Evolutionary conservation across 2,113 vertebrate species (phyloP).

Genomic region (Sphyrna mokarran): DNA sequence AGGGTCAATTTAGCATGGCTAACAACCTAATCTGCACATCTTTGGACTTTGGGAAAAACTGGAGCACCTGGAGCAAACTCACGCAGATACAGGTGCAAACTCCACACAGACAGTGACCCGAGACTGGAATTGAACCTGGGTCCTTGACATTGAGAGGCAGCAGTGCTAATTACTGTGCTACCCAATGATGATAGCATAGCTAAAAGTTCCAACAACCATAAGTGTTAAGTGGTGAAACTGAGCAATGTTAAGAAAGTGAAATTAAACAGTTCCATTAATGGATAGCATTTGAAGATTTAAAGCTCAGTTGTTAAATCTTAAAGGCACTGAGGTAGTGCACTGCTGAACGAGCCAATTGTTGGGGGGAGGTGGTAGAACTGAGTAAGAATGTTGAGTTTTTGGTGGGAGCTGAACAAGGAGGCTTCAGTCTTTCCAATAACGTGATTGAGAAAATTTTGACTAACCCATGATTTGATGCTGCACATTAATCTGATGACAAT

Average conservation of each 20-base stretch:
- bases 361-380: background rate
- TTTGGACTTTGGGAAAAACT: too few relatives aligned
- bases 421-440: background rate
- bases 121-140: too few relatives aligned
- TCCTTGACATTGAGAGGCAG: too few relatives aligned
- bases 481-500: background rate
- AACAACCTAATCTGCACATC: too few relatives aligned
- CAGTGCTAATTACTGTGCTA: too few relatives aligned
- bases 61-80: too few relatives aligned
- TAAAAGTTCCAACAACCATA: background rate
- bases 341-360: background rate
- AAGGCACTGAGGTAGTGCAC: background rate
- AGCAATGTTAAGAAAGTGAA: background rate
- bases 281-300: background rate
- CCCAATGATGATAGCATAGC: background rate
- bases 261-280: background rate
- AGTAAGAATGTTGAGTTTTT: background rate
- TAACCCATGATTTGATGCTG: background rate
- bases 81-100: too few relatives aligned
- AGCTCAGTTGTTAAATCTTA: background rate
- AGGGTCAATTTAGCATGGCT: too few relatives aligned
- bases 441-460: background rate
- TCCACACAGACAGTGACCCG: too few relatives aligned
- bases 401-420: background rate
- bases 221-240: background rate